Evolutionary conservation across 2,797 vertebrate genomes (phyloP), one percentile per base, ranked within the genome.

Genomic region (Lacerta viridis): DNA sequence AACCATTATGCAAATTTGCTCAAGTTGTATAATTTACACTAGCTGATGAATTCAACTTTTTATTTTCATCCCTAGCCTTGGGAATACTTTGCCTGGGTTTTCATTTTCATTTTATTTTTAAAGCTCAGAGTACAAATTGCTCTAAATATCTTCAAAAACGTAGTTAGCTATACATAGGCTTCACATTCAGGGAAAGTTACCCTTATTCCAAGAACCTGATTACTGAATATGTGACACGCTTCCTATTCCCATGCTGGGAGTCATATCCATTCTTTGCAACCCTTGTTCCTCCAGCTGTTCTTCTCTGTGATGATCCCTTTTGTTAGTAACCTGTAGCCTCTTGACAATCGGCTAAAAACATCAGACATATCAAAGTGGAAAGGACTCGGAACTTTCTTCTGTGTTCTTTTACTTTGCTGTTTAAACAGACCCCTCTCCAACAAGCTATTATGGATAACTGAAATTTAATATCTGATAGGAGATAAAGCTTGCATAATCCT

Each of bases 381-480:
- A 5, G 79, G 76, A 90, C 71, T 89, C 69, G 3, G 43, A 83
- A 81, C 43, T 6, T 7, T 91, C 0, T 43, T 77, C 15, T 77
- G 71, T 71, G 0, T 85, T 88, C 2, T 79, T 0, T 75, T 90
- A 83, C 83, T 41, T 15, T 87, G 55, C 20, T 27, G 79, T 64
- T 69, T 81, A 77, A 87, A 84, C 68, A 55, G 50, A 20, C 36
- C 36, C 88, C 64, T 92, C 59, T 93, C 77, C 61, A 86, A 68
- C 17, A 88, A 92, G 33, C 71, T 75, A 25, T 83, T 89, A 43
- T 79, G 33, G 77, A 88, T 75, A 66, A 81, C 15, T 88, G 84
- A 97, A 98, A 97, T 98, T 98, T 97, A 97, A 98, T 98, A 97
- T 96, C 96, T 95, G 95, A 96, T 97, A 97, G 95, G 95, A 96